Evolutionary conservation across 2,888 invertebrate species (phyloP).

Genomic region (Coleophora flavipennella): DNA sequence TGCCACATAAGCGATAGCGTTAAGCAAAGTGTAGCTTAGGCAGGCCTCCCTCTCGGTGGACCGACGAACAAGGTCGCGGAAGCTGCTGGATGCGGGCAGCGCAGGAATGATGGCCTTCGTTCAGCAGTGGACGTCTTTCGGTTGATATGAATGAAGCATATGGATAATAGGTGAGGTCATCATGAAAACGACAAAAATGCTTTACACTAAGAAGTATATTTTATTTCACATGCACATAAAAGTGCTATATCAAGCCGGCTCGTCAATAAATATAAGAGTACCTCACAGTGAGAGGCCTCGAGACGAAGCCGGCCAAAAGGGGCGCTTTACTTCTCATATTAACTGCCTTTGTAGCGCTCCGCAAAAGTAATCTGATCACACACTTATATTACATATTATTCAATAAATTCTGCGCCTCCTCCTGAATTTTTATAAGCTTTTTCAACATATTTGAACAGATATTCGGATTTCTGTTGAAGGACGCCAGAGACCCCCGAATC

Average conservation of each 20-base stretch:
- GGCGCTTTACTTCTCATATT: too few relatives aligned
- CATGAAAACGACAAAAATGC: constrained; percentile 12
- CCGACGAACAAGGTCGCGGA: too few relatives aligned
- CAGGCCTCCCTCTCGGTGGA: too few relatives aligned
- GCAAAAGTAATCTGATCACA: constrained; percentile 25
- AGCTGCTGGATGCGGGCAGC: too few relatives aligned
- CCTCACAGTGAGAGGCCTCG: too few relatives aligned
- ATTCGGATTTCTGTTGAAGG: constrained; percentile 24
- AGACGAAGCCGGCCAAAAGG: too few relatives aligned
- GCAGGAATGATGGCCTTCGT: too few relatives aligned
- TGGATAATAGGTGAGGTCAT: too few relatives aligned
- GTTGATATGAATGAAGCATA: too few relatives aligned
- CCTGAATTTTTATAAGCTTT: constrained; percentile 41
- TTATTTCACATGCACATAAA: constrained; percentile 58
- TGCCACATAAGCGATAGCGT: too few relatives aligned
- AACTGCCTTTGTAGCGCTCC: constrained; percentile 12
- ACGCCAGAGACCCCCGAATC: constrained; percentile 31
- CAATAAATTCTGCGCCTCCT: constrained; percentile 46
- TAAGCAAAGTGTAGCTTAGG: too few relatives aligned
- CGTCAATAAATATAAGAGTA: constrained; percentile 5
- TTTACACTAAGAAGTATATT: constrained; percentile 53
- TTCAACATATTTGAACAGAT: constrained; percentile 35
- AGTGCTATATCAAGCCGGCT: constrained; percentile 50
- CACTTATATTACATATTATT: constrained; percentile 36
- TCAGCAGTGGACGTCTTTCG: too few relatives aligned